Percentiles rank a stretch among this genome's conserved stretches.
phyloP scores from a whole-genome alignment of 2,113 vertebrate species.

The Brienomyrus longianalis region DNA sequence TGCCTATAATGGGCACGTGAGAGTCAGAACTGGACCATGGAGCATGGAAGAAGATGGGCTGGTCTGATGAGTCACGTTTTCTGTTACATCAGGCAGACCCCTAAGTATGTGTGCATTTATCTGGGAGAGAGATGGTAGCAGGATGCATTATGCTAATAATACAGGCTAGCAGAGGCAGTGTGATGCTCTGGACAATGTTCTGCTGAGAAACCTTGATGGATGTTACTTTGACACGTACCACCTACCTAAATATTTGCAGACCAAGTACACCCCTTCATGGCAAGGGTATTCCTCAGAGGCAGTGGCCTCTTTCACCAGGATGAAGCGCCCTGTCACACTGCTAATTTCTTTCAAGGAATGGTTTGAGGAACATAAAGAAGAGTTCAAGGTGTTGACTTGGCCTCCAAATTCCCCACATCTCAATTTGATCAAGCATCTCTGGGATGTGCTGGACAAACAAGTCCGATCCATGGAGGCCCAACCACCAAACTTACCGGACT shows the following conservation, averaged over 20 bases:
- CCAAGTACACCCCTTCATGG: neutral
- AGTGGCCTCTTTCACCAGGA: neutral
- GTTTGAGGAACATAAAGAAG: neutral
- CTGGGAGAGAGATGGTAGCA: neutral
- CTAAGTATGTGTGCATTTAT: neutral
- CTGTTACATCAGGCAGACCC: neutral
- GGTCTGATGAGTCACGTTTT: neutral
- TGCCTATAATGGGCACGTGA: neutral
- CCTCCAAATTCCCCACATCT: neutral
- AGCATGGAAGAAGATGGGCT: neutral
- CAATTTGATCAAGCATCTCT: neutral
- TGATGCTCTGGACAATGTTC: neutral
- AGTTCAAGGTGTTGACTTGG: neutral
- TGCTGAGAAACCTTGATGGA: neutral
- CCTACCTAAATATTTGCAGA: neutral
- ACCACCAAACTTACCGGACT: neutral
- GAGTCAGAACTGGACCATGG: neutral
- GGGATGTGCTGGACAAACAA: neutral
- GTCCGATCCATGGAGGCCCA: neutral
- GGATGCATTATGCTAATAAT: neutral
- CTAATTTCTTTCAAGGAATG: neutral
- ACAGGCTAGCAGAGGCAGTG: neutral
- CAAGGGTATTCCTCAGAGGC: neutral
- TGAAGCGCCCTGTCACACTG: neutral
- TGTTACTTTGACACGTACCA: neutral